A percentile compares a stretch with the other conserved stretches of the same genome.
phyloP scores from a whole-genome alignment of 1,140 invertebrate genomes.

The Hesperophylax magnus region DNA sequence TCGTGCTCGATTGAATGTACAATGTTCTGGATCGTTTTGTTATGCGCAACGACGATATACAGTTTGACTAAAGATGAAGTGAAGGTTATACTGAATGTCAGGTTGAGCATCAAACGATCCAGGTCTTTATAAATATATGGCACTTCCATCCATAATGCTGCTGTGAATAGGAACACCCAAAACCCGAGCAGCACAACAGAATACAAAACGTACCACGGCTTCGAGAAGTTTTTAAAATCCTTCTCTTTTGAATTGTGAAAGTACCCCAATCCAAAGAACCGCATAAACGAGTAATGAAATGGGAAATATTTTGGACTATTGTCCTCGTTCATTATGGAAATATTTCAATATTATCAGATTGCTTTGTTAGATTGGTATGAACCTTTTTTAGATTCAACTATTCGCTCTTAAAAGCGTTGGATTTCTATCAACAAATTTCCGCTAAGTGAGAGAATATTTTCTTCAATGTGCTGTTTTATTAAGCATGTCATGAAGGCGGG shows the following conservation, averaged over 20 bases:
- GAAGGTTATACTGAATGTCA: conserved; percentile 52
- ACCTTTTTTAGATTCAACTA: too few species aligned
- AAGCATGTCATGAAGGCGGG: too few species aligned
- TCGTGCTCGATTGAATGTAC: conserved; percentile 45
- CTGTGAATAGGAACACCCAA: conserved; percentile 51
- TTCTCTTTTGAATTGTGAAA: conserved; percentile 28
- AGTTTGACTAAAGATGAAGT: conserved; percentile 45
- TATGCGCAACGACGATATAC: conserved; percentile 39
- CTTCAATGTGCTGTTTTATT: too few species aligned
- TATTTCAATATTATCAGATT: too few species aligned
- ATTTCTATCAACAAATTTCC: too few species aligned
- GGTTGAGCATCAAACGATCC: conserved; percentile 52
- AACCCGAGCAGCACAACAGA: conserved; percentile 41
- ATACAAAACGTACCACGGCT: conserved; percentile 43
- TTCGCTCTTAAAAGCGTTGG: too few species aligned
- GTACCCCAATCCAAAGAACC: conserved; percentile 44
- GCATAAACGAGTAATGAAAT: conserved; percentile 48
- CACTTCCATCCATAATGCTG: conserved; percentile 48
- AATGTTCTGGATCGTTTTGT: conserved; percentile 40
- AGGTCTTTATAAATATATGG: conserved; percentile 44
- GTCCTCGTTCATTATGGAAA: neutral
- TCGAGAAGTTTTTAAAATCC: conserved; percentile 48
- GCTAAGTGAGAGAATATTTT: too few species aligned
- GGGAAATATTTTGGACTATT: conserved; percentile 41
- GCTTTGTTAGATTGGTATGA: too few species aligned